Conservation (phyloP, 2,113 vertebrate genomes). For the Protobothrops mucrosquamatus region DNA sequence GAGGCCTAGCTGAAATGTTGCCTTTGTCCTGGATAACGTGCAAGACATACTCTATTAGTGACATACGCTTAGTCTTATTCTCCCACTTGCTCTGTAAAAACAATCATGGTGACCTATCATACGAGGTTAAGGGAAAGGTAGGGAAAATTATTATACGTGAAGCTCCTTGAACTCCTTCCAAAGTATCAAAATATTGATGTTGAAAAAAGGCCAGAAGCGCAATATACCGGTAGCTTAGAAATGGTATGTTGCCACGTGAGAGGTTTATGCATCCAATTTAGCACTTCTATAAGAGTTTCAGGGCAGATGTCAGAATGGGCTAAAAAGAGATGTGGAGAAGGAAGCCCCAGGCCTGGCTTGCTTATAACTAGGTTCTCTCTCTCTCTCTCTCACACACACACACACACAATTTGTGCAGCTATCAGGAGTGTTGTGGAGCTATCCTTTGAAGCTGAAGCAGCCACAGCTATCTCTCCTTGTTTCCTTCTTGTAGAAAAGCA, state of each 20-base stretch:
- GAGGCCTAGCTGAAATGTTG: background rate
- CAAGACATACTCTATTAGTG: background rate
- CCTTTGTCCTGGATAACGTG: background rate
- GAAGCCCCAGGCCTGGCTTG: background rate
- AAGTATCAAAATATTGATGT: background rate
- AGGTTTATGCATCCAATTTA: background rate
- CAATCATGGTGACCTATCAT: background rate
- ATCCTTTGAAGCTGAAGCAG: background rate
- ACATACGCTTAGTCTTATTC: background rate
- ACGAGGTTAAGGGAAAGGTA: background rate
- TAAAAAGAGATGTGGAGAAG: background rate
- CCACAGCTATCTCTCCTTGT: background rate
- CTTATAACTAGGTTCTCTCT: background rate
- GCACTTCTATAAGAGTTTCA: background rate
- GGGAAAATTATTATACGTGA: background rate
- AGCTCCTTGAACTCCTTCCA: background rate
- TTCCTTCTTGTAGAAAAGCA: background rate
- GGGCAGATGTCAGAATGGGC: background rate
- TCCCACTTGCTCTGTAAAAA: background rate
- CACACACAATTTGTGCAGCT: background rate
- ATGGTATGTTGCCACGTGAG: background rate
- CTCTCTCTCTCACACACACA: background rate
- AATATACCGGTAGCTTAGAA: background rate
- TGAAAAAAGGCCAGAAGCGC: background rate
- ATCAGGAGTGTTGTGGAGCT: background rate